These are phyloP conservation scores for Rhamnusium bicolor DNA, from an alignment of 2,888 invertebrate genomes.

Conservation along the genomic window DNA sequence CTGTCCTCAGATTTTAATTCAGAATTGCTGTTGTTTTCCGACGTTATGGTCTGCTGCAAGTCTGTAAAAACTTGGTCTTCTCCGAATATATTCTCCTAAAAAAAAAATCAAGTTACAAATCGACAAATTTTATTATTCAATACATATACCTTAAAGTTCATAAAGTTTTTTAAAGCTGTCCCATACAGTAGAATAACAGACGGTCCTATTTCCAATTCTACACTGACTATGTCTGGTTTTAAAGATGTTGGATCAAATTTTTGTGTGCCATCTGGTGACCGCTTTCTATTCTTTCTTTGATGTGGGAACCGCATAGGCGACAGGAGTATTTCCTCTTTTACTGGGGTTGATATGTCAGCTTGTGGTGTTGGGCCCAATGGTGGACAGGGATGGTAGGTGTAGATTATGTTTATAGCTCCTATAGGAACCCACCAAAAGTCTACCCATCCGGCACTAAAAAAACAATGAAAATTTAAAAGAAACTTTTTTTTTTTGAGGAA, in stretches of 20 bases:
- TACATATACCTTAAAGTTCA: slow-evolving; percentile 81
- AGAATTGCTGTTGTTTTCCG: slow-evolving; percentile 64
- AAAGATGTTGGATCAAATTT: slow-evolving; percentile 92
- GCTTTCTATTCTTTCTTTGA: slow-evolving; percentile 67
- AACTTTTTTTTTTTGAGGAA: too few species aligned
- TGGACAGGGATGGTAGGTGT: slow-evolving; percentile 94
- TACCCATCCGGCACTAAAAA: slow-evolving; percentile 84
- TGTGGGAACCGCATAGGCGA: slow-evolving; percentile 94
- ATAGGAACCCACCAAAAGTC: slow-evolving; percentile 98
- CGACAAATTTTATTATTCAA: not conserved
- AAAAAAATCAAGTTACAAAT: slow-evolving; percentile 26
- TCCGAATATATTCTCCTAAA: slow-evolving; percentile 95
- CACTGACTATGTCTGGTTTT: slow-evolving; percentile 89
- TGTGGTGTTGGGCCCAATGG: slow-evolving; percentile 90
- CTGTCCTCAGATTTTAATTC: slow-evolving; percentile 80
- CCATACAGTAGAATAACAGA: slow-evolving; percentile 94
- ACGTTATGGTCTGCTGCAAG: slow-evolving; percentile 79
- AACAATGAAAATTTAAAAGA: not conserved
- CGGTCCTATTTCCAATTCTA: slow-evolving; percentile 96
- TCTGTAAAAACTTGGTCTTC: slow-evolving; percentile 96
- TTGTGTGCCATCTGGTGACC: slow-evolving; percentile 75
- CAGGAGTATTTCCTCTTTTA: slow-evolving; percentile 92
- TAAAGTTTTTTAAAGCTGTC: slow-evolving; percentile 89
- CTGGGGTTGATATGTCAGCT: slow-evolving; percentile 94
- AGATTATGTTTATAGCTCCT: slow-evolving; percentile 91